These are phyloP conservation scores for Pachypsylla venusta DNA, from an alignment of 1,140 invertebrate genomes.

Conservation along the genomic window DNA sequence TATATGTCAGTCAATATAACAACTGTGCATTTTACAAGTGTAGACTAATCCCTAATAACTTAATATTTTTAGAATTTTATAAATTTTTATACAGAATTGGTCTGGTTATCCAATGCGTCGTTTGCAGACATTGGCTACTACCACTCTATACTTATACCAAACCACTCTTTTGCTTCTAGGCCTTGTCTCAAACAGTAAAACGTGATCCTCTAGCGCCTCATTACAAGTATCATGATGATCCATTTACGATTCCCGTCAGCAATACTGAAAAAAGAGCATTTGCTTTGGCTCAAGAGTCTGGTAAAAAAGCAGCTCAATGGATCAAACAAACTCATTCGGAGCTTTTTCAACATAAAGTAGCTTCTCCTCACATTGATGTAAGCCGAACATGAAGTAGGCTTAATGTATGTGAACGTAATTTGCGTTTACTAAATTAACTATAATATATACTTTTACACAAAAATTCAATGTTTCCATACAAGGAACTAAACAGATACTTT, in stretches of 20 bases:
- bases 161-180: constrained; percentile 32
- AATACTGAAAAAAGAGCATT: constrained; percentile 52
- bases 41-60: too few relatives aligned
- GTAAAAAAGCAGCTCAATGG: constrained; percentile 73
- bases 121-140: neutral
- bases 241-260: constrained; percentile 67
- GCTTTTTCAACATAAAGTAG: constrained; percentile 51
- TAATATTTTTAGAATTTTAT: constrained; percentile 10
- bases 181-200: constrained; percentile 53
- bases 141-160: neutral
- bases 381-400: too few relatives aligned
- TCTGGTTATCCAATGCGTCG: constrained; percentile 3
- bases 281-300: constrained; percentile 68
- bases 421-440: too few relatives aligned
- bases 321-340: constrained; percentile 58
- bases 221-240: constrained; percentile 83
- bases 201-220: constrained; percentile 62
- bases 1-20: too few relatives aligned
- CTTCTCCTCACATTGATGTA: constrained; percentile 47
- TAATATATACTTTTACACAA: too few relatives aligned
- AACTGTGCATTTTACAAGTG: too few relatives aligned
- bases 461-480: too few relatives aligned
- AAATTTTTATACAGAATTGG: neutral
- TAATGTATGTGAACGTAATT: too few relatives aligned
- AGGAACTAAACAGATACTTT: too few relatives aligned